Base-by-base conservation (phyloP, 2,797 vertebrate genomes). In the Sitta carolinensis region DNA sequence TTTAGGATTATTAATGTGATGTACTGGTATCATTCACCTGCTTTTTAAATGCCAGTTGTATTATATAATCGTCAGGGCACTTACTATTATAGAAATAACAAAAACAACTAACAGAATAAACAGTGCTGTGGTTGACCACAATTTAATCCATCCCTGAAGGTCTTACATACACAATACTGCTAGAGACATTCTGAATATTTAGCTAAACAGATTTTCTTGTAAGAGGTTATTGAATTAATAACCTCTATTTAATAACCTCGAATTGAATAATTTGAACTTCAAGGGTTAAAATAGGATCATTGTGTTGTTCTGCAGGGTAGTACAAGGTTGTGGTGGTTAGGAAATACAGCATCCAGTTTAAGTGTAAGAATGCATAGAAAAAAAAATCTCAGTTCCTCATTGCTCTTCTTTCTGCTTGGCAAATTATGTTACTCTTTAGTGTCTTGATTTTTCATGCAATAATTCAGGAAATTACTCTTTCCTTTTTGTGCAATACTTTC, bases 381-480 rank as follows among this genome's bases (percentile, higher is more conserved):
- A 36, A 9, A 66, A 59, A 55, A 52, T 77, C 80, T 87, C 86
- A 82, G 59, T 92, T 92, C 76, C 81, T 90, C n/a, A 30, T 69
- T 92, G 36, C 36, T 38, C 76, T 89, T 93, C 21, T 42, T 84
- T 76, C 61, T 92, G 5, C 18, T 55, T 3, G 5, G 23, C 52
- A 89, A 67, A 82, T 79, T 67, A 36, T 72, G 55, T 89, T 66
- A 82, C 23, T 27, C 43, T 69, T 51, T 73, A 78, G 30, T 89
- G 63, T 61, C 25, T 47, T 86, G 32, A 6, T 76, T 87, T 87
- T 59, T 87, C 48, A 8, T 57, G 45, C 25, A 45, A 26, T 42
- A 84, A 89, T 87, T 90, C 59, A 70, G 89, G 78, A 94, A 95
- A 84, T 38, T 15, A 89, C 22, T 50, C 36, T 51, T 72, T 73